Evolutionary conservation across 2,113 vertebrate species (phyloP), one percentile per base, ranked within the genome.

Genomic region (Rattus rattus): DNA sequence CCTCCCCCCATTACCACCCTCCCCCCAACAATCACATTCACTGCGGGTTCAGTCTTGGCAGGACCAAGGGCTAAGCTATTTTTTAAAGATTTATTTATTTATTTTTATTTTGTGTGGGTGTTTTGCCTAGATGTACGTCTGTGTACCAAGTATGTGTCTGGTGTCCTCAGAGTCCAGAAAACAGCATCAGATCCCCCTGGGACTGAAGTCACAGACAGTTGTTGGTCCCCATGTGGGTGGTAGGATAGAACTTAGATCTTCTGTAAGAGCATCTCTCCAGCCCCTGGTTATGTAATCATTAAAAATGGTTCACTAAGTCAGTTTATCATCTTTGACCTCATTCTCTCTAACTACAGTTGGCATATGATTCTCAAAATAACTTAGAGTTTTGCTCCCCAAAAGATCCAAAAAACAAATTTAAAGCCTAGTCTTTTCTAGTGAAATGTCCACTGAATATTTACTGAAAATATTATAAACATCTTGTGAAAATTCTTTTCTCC

Each of bases 321-420:
- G 1, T 77, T 94, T 94, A 65, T 90, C 49, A 65, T 90, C 49
- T 80, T 95, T 87, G 77, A 10, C 33, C 11, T 91, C 39, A 63
- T 54, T 39, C 43, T 84, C 24, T 77, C 26, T 94, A 39, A 43
- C n/a, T 77, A 16, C 56, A 43, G 16, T 80, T 9, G 87, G 26
- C 33, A 28, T 72, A 26, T 79, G n/a, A 49, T n/a, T 49, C 88
- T 91, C 88, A 65, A 49, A 63, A 20, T 94, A 76, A 93, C 69
- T 47, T n/a, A 19, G 49, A 30, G 76, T 52, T 92, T 65, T 80
- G 17, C 13, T 26, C 47, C 12, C 39, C 54, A 20, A 4, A 70
- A 59, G 67, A 20, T 11, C 16, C 1, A 67, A 59, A 77, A 65
- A 43, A 22, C 12, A 52, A 43, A 49, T 33, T 33, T 28, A 7